phyloP scores from a whole-genome alignment of 2,797 vertebrate species.

The Pterois miles region DNA sequence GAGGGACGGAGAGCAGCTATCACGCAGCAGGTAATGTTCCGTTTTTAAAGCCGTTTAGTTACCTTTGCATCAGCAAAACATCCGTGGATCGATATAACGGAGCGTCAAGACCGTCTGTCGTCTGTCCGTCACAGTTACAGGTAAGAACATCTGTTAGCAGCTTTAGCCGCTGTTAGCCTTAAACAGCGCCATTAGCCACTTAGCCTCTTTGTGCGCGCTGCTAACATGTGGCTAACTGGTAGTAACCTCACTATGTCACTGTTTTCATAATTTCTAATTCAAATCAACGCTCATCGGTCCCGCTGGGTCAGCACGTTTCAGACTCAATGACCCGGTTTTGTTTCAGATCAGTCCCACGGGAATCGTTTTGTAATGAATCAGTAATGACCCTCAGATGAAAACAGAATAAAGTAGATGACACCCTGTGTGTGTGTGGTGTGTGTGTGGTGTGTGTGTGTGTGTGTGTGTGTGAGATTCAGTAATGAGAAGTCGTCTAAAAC shows the following conservation, averaged over 20 bases:
- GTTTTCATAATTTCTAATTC: too few relatives aligned
- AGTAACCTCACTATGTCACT: neutral
- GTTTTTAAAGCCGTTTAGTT: neutral
- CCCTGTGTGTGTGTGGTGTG: too few relatives aligned
- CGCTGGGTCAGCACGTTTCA: too few relatives aligned
- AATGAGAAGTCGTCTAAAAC: too few relatives aligned
- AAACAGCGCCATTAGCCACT: neutral
- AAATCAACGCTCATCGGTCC: too few relatives aligned
- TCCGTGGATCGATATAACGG: neutral
- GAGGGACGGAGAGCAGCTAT: neutral
- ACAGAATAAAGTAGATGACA: too few relatives aligned
- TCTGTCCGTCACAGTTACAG: neutral
- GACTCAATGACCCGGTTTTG: neutral
- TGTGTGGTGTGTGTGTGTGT: too few relatives aligned
- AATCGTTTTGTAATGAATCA: too few relatives aligned
- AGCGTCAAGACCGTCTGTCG: rapidly evolving
- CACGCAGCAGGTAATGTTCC: neutral
- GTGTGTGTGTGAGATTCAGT: too few relatives aligned
- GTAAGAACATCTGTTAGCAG: slow-evolving; percentile 2
- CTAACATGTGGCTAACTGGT: slow-evolving; percentile 13
- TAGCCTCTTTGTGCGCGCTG: too few relatives aligned
- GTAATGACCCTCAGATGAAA: too few relatives aligned
- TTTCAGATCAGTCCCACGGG: neutral
- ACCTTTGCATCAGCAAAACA: too few relatives aligned
- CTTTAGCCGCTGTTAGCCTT: neutral